Conservation (phyloP, 23 tunicate genomes). For the Styela clava region DNA sequence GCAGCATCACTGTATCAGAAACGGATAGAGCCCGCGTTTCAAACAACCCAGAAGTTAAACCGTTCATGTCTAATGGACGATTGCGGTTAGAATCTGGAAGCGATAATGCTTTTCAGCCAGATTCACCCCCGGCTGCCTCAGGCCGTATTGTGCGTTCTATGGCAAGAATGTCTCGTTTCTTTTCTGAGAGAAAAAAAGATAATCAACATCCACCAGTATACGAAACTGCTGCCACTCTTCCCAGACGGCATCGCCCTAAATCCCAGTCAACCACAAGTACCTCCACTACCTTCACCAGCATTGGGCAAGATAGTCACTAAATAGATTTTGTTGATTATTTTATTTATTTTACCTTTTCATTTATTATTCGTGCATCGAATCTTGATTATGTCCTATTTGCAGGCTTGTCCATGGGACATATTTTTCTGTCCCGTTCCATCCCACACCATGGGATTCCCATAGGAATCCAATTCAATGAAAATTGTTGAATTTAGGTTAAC, state of each 20-base stretch:
- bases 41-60: not conserved
- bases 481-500: too few species aligned
- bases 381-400: too few species aligned
- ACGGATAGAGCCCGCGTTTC: not conserved
- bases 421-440: too few species aligned
- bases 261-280: conserved; percentile 23
- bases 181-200: conserved; percentile 9
- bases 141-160: not conserved
- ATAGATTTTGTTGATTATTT: not conserved
- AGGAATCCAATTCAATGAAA: too few species aligned
- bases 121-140: not conserved
- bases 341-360: too few species aligned
- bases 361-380: too few species aligned
- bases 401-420: too few species aligned
- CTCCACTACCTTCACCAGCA: conserved; percentile 12
- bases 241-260: conserved; percentile 17
- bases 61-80: not conserved
- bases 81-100: not conserved
- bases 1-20: conserved; percentile 1
- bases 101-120: not conserved
- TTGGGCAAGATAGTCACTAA: conserved; percentile 8
- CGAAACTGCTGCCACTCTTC: not conserved
- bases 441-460: too few species aligned
- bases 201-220: not conserved
- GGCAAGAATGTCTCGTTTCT: conserved; percentile 4